Base-by-base conservation (phyloP, 1,140 invertebrate genomes). In the Heliothis subflexa region DNA sequence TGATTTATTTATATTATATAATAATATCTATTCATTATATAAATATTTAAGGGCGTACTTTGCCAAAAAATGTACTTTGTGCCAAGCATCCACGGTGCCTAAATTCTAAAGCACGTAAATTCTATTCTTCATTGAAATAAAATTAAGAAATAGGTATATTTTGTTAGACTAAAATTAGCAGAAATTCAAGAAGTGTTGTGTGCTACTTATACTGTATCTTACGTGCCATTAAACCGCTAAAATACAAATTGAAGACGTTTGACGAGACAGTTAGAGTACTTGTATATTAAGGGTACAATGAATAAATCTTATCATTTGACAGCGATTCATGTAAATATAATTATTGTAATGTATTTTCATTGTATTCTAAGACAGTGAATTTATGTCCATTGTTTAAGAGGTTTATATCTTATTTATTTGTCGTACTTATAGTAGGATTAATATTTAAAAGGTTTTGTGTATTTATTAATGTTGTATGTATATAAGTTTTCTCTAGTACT, bases 341-440 rank as follows among this genome's bases (percentile, higher is more conserved):
- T 52, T 76, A 68, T 66, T 66, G 55, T 66, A 81, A 82, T 79
- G 79, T 88, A 85, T 85, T 85, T 86, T 86, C 82, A 85, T 84
- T 79, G 76, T 74, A 83, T 79, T 78, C 71, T 83, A 83, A 83
- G 78, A 78, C 80, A 85, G 75, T 86, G 74, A 85, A 87, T 86
- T 81, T 86, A 85, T 89, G 88, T 88, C 85, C 87, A 86, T 89
- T 82, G 81, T 83, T 79, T 88, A 89, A 70, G 83, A 82, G 83
- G 81, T 80, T 81, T 57, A 85, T 83, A 77, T 82, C 79, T 86
- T 82, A 88, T 85, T 89, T 87, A 88, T 91, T 89, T 89, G 89
- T 85, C 78, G 82, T 83, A 81, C 74, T 85, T 84, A 82, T 72
- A 50, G 78, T 91, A 90, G 85, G 80, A 78, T 81, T 88, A 83